These are phyloP conservation scores for Pararge aegeria DNA, from an alignment of 1,140 invertebrate species.

Conservation along the genomic window DNA sequence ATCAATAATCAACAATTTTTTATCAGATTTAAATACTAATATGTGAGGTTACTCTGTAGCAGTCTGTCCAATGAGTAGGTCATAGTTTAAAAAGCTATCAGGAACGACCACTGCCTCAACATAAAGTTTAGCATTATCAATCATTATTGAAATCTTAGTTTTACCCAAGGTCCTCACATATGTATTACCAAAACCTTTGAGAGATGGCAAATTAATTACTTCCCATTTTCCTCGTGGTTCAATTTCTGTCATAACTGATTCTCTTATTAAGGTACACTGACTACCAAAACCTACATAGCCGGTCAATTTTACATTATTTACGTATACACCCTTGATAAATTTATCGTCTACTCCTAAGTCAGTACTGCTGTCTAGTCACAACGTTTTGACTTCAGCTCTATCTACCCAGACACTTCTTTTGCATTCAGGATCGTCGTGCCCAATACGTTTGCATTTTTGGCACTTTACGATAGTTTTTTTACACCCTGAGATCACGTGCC, in stretches of 20 bases:
- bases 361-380: too few relatives aligned
- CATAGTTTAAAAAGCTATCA: not conserved
- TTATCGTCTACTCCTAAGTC: too few relatives aligned
- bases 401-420: too few relatives aligned
- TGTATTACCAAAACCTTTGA: not conserved
- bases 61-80: not conserved
- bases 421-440: too few relatives aligned
- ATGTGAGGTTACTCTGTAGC: not conserved
- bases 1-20: not conserved
- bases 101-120: slow-evolving; percentile 15
- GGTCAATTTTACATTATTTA: too few relatives aligned
- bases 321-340: too few relatives aligned
- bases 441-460: too few relatives aligned
- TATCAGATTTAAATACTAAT: not conserved
- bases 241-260: not conserved
- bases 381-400: too few relatives aligned
- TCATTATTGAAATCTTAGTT: not conserved
- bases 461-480: too few relatives aligned
- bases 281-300: too few relatives aligned
- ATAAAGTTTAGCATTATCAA: slow-evolving; percentile 2
- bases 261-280: too few relatives aligned
- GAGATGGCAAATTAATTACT: not conserved
- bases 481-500: too few relatives aligned
- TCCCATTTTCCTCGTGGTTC: not conserved
- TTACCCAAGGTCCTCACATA: not conserved